Percentiles rank a stretch among this genome's conserved stretches.
Conservation (phyloP, 2,888 invertebrate species). For the Stegophylla sp. region DNA sequence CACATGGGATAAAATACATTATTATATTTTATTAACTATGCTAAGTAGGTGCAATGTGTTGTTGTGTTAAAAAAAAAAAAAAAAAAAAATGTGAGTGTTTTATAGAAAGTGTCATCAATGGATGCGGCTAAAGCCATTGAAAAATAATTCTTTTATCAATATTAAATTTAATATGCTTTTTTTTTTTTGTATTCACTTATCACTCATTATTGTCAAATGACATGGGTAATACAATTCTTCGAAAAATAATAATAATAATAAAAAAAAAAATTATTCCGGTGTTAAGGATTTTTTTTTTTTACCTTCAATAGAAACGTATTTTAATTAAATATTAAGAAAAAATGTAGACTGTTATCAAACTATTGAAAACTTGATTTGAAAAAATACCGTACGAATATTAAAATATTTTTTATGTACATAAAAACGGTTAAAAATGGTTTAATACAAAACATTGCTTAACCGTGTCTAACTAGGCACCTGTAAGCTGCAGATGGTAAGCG, state of each 20-base stretch:
- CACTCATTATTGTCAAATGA: too few species aligned
- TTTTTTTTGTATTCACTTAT: background rate
- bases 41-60: too few species aligned
- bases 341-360: background rate
- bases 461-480: constrained; percentile 36
- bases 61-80: too few species aligned
- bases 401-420: background rate
- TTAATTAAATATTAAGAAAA: constrained; percentile 7
- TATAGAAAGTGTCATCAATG: too few species aligned
- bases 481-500: constrained; percentile 11
- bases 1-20: too few species aligned
- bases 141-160: too few species aligned
- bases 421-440: too few species aligned
- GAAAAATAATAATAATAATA: too few species aligned
- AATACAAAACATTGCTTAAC: constrained; percentile 19
- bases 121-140: too few species aligned
- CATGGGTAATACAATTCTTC: too few species aligned
- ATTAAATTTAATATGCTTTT: background rate
- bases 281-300: background rate
- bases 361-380: background rate
- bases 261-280: background rate
- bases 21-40: too few species aligned
- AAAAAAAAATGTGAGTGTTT: too few species aligned
- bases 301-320: background rate
- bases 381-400: background rate